These are phyloP conservation scores for Ooceraea biroi DNA, from an alignment of 1,140 invertebrate genomes.

Conservation along the genomic window DNA sequence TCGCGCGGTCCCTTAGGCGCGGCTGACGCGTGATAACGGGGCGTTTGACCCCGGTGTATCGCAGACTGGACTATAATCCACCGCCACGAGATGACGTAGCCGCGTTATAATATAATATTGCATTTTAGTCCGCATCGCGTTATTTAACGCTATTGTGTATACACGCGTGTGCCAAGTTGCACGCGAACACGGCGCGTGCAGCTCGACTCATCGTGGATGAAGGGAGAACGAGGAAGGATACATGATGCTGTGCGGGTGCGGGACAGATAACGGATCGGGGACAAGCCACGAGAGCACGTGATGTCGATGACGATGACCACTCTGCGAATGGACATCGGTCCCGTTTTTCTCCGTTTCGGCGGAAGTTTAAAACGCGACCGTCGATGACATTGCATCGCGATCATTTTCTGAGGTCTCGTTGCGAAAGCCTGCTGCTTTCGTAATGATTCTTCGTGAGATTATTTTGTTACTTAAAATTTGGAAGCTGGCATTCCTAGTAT, in stretches of 20 bases:
- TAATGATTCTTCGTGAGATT: neutral
- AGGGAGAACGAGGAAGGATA: neutral
- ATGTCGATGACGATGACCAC: constrained; percentile 28
- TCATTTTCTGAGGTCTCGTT: neutral
- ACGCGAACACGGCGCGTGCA: neutral
- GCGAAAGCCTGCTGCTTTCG: neutral
- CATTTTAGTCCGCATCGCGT: neutral
- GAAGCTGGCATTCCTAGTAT: neutral
- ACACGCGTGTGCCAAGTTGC: constrained; percentile 4
- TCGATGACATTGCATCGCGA: neutral
- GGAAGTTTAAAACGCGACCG: neutral
- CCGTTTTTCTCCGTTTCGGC: neutral
- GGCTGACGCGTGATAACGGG: constrained; percentile 70
- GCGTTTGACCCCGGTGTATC: constrained; percentile 78
- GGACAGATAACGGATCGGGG: constrained; percentile 41
- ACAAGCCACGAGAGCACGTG: constrained; percentile 37
- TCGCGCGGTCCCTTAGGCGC: constrained; percentile 21
- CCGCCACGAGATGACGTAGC: constrained; percentile 61
- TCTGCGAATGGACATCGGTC: neutral
- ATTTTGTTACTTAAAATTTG: neutral
- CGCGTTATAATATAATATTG: constrained; percentile 54
- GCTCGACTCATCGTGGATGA: neutral
- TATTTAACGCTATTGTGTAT: constrained; percentile 45
- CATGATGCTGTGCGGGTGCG: neutral
- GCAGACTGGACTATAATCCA: constrained; percentile 76